Base-by-base conservation (phyloP, 2,888 invertebrate genomes). In the Drosophila kambysellisi region DNA sequence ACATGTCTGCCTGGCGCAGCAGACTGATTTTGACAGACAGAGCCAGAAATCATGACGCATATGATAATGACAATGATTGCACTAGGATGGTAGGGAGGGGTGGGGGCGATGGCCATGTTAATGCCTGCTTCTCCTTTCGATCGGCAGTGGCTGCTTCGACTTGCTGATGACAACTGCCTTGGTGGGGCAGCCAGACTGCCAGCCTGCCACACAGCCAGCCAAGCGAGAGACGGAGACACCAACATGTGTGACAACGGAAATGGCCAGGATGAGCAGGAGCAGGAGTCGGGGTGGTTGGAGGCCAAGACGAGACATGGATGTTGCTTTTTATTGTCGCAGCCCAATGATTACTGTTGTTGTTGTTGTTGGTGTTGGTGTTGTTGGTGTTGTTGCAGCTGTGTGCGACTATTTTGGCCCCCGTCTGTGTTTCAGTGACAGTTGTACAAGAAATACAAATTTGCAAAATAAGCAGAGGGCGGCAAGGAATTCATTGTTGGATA, bases 371-470 rank as follows among this genome's bases (percentile, higher is more conserved):
- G 33, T n/a, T 48, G 56, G 32, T 70, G 51, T 59, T 70, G 39
- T 29, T 62, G 50, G 53, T 70, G 41, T 58, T 62, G 64, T 39
- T 70, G 69, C 66, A 57, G 73, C 54, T 79, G 76, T 79, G 76
- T 72, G 48, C 41, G 59, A 64, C 69, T 66, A 76, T 65, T 57
- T 60, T 53, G 67, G 66, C 57, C 79, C 43, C 59, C 59, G 56
- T 64, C 75, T 72, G 74, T 79, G 69, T 76, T 74, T 64, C 83
- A 68, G 67, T 85, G 87, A 88, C 88, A 88, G 88, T 88, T 85
- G 88, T 85, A 88, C 87, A 88, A 88, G 88, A 87, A 88, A 88
- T 88, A 85, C 84, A 88, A 88, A 88, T 87, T 87, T 88, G 87
- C 88, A 86, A 86, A 83, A 83, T 87, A 87, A 87, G 87, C 87